These are phyloP conservation scores for Meloidogyne floridensis DNA, from an alignment of 1,140 invertebrate species.

Conservation along the genomic window DNA sequence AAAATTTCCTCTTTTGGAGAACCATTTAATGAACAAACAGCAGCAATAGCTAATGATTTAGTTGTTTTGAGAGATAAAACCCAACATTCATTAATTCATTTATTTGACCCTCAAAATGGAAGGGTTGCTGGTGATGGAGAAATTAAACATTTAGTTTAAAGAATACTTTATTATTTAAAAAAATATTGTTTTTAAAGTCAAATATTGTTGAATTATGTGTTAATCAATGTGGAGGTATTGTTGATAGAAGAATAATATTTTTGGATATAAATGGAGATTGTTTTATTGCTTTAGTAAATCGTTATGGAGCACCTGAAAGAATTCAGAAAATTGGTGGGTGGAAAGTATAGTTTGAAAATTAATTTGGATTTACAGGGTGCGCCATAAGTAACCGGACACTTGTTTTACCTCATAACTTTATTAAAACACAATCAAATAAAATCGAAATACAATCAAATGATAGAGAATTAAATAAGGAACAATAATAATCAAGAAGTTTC, in stretches of 20 bases:
- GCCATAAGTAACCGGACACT: too few relatives aligned
- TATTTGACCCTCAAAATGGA: conserved; percentile 79
- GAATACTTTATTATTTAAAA: not conserved
- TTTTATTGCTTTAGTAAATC: conserved; percentile 75
- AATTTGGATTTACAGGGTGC: too few relatives aligned
- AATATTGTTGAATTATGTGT: conserved; percentile 76
- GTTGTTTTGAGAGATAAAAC: conserved; percentile 75
- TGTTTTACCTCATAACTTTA: too few relatives aligned
- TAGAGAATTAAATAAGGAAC: too few relatives aligned
- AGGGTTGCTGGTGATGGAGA: conserved; percentile 75
- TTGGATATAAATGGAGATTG: conserved; percentile 82
- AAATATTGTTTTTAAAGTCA: conserved; percentile 67
- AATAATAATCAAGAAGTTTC: too few relatives aligned
- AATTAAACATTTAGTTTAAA: conserved; percentile 69
- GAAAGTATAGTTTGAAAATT: not conserved
- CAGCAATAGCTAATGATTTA: conserved; percentile 80
- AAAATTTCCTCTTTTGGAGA: conserved; percentile 68
- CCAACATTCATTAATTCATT: conserved; percentile 80
- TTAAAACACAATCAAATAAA: too few relatives aligned
- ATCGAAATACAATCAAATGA: too few relatives aligned
- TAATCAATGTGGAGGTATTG: conserved; percentile 76
- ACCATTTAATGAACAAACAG: conserved; percentile 72
- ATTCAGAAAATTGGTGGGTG: conserved; percentile 75
- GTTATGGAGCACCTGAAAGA: conserved; percentile 69
- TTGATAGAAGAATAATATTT: conserved; percentile 77